A percentile compares a stretch with the other conserved stretches of the same genome.
phyloP scores from a whole-genome alignment of 2,113 vertebrate species.

The Tichodroma muraria region DNA sequence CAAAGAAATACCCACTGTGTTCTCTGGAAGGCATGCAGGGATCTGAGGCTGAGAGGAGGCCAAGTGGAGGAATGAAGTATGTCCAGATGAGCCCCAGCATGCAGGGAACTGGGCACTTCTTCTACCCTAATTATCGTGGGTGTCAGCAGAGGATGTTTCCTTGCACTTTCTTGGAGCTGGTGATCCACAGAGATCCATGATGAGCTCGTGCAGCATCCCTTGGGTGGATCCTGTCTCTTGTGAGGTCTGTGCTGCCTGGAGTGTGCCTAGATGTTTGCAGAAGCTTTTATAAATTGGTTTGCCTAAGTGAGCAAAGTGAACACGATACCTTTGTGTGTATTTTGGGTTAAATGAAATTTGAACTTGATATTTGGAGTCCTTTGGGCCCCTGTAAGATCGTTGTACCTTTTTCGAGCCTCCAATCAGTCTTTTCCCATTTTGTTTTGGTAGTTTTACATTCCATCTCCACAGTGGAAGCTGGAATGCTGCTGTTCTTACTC shows the following conservation, averaged over 20 bases:
- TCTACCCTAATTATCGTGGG: background rate
- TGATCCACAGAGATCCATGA: background rate
- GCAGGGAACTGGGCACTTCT: background rate
- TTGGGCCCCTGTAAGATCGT: background rate
- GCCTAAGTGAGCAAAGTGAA: background rate
- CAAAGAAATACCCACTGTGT: background rate
- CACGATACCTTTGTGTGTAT: accelerated
- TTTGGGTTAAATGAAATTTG: background rate
- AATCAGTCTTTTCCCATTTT: background rate
- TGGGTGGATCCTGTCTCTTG: background rate
- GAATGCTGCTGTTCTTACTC: background rate
- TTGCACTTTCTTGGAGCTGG: background rate
- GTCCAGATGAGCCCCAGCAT: background rate
- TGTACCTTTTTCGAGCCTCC: accelerated
- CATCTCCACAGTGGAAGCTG: background rate
- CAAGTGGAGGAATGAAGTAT: background rate
- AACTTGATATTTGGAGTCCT: background rate
- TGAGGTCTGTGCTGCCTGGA: background rate
- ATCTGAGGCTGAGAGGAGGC: background rate
- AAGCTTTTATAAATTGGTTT: background rate
- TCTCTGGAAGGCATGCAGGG: background rate
- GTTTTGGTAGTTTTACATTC: background rate
- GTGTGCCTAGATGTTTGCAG: accelerated
- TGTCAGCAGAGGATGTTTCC: background rate
- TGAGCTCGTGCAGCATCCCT: background rate